A percentile compares a stretch with the other conserved stretches of the same genome.
Evolutionary conservation across 2,797 vertebrate species (phyloP).

Genomic region (Mionectes olivaceus): DNA sequence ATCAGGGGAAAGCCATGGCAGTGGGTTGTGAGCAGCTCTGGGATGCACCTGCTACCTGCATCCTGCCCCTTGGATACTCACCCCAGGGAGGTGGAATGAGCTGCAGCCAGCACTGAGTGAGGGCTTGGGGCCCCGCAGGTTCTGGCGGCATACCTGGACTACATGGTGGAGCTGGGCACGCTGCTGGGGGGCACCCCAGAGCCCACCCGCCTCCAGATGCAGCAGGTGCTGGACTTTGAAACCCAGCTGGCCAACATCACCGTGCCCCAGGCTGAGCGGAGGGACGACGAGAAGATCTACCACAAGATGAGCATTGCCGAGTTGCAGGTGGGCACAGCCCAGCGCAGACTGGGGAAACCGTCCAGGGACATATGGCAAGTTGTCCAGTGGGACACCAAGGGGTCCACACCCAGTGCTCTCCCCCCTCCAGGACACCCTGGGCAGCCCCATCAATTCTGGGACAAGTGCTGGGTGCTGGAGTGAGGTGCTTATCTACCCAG

Average conservation of each 20-base stretch:
- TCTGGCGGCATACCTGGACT: constrained; percentile 90
- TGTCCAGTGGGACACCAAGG: not conserved
- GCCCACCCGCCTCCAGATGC: constrained; percentile 88
- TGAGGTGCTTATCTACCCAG: not conserved
- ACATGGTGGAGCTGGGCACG: constrained; percentile 94
- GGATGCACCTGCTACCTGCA: not conserved
- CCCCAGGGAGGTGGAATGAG: not conserved
- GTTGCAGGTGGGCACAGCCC: constrained; percentile 82
- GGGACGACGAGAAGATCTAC: constrained; percentile 97
- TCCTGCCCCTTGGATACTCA: not conserved
- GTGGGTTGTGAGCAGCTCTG: accelerated
- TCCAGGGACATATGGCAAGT: accelerated
- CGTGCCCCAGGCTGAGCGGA: constrained; percentile 92
- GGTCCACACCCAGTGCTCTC: accelerated
- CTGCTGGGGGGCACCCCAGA: constrained; percentile 86
- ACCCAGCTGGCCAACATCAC: constrained; percentile 91
- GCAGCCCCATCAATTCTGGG: not conserved
- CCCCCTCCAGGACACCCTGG: not conserved
- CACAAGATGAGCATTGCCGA: constrained; percentile 91
- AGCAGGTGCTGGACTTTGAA: constrained; percentile 92
- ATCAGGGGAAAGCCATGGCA: accelerated
- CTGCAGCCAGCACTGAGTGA: not conserved
- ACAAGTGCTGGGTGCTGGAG: not conserved
- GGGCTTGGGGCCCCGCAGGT: constrained; percentile 77
- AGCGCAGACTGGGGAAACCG: not conserved